Evolutionary conservation across 2,888 invertebrate species (phyloP).

Genomic region (Oeneis ivallda): DNA sequence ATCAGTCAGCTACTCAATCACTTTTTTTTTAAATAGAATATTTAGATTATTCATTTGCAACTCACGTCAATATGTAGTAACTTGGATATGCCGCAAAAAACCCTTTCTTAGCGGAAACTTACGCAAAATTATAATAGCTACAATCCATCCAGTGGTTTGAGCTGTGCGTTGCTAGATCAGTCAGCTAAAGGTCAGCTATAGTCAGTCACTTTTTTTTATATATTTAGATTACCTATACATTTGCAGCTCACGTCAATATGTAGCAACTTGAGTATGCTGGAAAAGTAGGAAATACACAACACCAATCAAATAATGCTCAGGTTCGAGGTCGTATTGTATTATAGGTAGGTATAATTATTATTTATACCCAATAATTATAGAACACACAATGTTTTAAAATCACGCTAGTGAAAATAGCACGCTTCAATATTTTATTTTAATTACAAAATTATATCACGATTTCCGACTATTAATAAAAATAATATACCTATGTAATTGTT

Average conservation of each 20-base stretch:
- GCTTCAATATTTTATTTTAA: conserved; percentile 6
- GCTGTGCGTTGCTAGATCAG: no score
- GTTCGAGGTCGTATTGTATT: conserved; percentile 10
- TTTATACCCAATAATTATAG: no score
- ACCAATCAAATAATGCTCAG: neutral
- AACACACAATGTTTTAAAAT: conserved; percentile 7
- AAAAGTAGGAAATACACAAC: conserved; percentile 1
- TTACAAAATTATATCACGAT: neutral
- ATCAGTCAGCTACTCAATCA: no score
- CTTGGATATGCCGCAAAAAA: neutral
- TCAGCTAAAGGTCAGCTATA: no score
- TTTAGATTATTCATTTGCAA: neutral
- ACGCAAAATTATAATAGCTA: no score
- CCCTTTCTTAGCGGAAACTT: no score
- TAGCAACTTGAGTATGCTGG: neutral
- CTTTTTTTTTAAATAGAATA: no score
- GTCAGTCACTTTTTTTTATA: no score
- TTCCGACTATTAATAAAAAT: no score
- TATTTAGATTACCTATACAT: no score
- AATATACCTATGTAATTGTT: neutral
- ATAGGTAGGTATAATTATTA: no score
- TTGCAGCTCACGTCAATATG: neutral
- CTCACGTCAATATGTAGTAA: neutral
- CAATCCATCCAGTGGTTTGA: no score
- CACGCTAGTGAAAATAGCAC: conserved; percentile 21